phyloP scores from a whole-genome alignment of 2,797 vertebrate species.

The Pelochelys cantorii region DNA sequence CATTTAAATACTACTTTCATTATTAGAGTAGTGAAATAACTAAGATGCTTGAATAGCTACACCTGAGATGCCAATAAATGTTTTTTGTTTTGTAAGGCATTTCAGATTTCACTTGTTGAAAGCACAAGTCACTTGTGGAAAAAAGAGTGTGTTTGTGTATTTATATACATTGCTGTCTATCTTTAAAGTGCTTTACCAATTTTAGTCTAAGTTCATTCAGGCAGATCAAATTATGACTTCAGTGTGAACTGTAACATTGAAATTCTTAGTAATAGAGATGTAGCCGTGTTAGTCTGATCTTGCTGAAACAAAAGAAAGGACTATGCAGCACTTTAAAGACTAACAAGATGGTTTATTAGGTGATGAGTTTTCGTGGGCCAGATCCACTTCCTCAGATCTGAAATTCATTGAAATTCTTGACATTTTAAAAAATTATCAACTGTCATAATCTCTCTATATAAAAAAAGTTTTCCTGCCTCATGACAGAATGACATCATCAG shows the following conservation, averaged over 20 bases:
- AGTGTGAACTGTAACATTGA: not conserved
- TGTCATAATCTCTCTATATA: too few species aligned
- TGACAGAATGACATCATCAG: too few species aligned
- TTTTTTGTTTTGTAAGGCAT: not conserved
- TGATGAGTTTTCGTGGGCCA: too few species aligned
- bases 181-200: not conserved
- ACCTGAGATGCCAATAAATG: not conserved
- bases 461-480: too few species aligned
- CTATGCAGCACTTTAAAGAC: too few species aligned
- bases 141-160: accelerated
- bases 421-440: too few species aligned
- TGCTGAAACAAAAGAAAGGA: too few species aligned
- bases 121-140: accelerated
- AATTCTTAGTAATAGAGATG: too few species aligned
- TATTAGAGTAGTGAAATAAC: not conserved
- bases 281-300: too few species aligned
- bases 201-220: not conserved
- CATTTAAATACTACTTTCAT: not conserved
- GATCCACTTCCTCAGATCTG: too few species aligned
- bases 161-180: not conserved
- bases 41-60: accelerated
- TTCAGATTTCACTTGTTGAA: not conserved
- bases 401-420: too few species aligned
- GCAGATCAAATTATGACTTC: not conserved
- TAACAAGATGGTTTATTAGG: too few species aligned